Conservation (phyloP, 2,113 vertebrate species). For the human region DNA sequence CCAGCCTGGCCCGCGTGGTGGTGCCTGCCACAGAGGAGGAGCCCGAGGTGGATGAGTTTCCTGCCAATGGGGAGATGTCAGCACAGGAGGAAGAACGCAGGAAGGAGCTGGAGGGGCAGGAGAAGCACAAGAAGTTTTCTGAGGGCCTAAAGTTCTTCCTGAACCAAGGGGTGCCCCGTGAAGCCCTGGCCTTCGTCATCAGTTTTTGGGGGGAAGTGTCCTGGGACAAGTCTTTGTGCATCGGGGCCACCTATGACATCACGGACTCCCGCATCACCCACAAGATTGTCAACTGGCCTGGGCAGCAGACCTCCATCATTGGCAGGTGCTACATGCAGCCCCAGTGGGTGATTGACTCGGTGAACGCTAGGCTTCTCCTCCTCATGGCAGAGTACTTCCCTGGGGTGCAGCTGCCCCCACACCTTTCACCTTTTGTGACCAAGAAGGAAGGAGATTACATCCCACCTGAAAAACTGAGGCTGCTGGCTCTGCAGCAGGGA, state of each 20-base stretch:
- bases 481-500: slow-evolving; percentile 94
- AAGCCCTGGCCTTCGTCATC: slow-evolving; percentile 94
- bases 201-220: slow-evolving; percentile 95
- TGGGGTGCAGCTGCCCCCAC: slow-evolving; percentile 92
- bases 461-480: slow-evolving; percentile 95
- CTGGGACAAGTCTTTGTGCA: slow-evolving; percentile 95
- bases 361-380: slow-evolving; percentile 92
- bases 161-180: slow-evolving; percentile 96
- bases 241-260: slow-evolving; percentile 91
- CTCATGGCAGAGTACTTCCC: slow-evolving; percentile 95
- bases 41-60: slow-evolving; percentile 91
- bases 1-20: slow-evolving; percentile 90
- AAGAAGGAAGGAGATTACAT: slow-evolving; percentile 97
- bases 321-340: slow-evolving; percentile 98
- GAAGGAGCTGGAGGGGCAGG: slow-evolving; percentile 88
- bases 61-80: slow-evolving; percentile 89
- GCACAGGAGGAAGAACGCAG: slow-evolving; percentile 86
- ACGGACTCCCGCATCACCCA: slow-evolving; percentile 92
- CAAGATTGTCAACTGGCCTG: slow-evolving; percentile 94
- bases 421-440: slow-evolving; percentile 94
- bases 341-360: slow-evolving; percentile 96
- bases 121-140: slow-evolving; percentile 92
- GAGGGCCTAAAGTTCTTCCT: slow-evolving; percentile 95
- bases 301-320: slow-evolving; percentile 87
- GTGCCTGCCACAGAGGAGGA: slow-evolving; percentile 89